Conservation (phyloP, 2,888 invertebrate species). For the Ceriagrion tenellum region DNA sequence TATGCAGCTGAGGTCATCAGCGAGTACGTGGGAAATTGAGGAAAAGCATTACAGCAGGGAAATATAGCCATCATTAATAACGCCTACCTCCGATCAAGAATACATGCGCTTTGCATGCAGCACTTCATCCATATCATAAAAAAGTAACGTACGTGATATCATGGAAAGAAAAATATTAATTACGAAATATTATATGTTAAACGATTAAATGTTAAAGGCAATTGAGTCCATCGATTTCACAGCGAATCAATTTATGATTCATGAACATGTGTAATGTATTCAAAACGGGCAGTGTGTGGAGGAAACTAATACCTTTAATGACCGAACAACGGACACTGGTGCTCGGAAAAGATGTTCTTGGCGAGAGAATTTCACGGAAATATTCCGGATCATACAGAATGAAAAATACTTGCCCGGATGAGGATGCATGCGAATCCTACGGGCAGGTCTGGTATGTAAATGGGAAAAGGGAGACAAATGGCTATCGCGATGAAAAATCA, state of each 20-base stretch:
- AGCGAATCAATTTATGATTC: not conserved
- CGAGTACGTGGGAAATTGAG: not conserved
- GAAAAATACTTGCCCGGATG: not conserved
- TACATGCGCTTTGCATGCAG: not conserved
- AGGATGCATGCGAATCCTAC: not conserved
- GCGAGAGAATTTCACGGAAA: not conserved
- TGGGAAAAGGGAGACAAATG: not conserved
- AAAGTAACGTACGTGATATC: not conserved
- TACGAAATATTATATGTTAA: not conserved
- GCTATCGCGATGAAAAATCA: slow-evolving; percentile 12
- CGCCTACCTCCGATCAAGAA: not conserved
- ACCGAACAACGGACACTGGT: not conserved
- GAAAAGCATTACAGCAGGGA: not conserved
- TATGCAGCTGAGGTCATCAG: not conserved
- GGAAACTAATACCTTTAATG: not conserved
- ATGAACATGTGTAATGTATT: not conserved
- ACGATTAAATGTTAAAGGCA: not conserved
- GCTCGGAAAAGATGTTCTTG: not conserved
- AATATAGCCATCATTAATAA: not conserved
- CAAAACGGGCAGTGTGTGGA: not conserved
- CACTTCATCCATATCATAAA: not conserved
- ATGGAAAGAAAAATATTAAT: not conserved
- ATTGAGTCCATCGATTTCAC: not conserved
- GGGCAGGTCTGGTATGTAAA: not conserved
- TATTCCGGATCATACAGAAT: not conserved